Conservation (phyloP, 2,797 vertebrate species). For the Mus caroli region DNA sequence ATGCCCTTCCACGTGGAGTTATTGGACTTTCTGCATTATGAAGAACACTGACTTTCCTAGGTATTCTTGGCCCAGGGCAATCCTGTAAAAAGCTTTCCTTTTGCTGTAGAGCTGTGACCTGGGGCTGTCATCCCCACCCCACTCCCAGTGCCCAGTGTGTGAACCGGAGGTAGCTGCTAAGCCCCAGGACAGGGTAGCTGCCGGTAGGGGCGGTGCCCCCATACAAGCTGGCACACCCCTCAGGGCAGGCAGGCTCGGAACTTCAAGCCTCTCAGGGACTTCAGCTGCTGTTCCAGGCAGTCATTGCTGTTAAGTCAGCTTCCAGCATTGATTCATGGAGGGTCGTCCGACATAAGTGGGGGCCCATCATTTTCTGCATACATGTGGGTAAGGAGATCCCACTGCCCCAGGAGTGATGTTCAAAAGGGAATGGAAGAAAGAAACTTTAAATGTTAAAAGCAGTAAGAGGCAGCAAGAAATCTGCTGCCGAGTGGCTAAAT, state of each 20-base stretch:
- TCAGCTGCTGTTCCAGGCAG: no score
- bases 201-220: not conserved
- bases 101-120: not conserved
- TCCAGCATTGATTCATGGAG: not conserved
- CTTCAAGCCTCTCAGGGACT: not conserved
- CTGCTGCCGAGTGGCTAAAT: not conserved
- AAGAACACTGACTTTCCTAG: not conserved
- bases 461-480: conserved; percentile 12
- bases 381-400: not conserved
- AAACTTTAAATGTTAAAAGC: not conserved
- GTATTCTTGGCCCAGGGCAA: not conserved
- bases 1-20: not conserved
- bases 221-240: not conserved
- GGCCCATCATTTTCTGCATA: not conserved
- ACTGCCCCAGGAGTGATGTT: not conserved
- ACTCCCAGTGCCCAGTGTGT: no score
- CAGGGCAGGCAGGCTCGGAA: not conserved
- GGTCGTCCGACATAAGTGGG: not conserved
- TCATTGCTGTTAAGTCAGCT: not conserved
- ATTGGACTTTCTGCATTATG: not conserved
- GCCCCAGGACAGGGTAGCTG: not conserved
- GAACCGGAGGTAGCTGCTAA: not conserved
- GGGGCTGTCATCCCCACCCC: not conserved
- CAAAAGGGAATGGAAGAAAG: not conserved
- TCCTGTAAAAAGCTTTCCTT: not conserved